Base-by-base conservation (phyloP, 2,113 vertebrate species). In the Salvelinus namaycush region DNA sequence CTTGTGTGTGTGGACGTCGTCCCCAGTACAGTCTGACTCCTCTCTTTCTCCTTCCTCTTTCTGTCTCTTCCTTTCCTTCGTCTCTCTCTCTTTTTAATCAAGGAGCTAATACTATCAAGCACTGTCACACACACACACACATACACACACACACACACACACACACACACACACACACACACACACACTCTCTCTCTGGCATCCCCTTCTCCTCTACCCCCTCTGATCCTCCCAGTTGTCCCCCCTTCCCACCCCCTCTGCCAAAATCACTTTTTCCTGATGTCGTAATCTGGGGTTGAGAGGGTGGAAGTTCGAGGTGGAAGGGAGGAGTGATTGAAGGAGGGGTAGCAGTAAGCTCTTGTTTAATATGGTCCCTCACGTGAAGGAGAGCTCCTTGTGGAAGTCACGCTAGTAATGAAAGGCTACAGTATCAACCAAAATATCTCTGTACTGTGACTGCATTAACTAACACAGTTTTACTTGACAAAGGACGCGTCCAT, bases 221-320 rank as follows among this genome's bases (percentile, higher is more conserved):
- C 74, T 75, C 78, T 65, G 75, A 86, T 89, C 86, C 89, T 89
- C 84, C 76, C 87, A 87, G 81, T 87, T 81, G 79, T 18, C 16
- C 64, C 83, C 80, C 76, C 80, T 64, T 84, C 76, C 77, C 72
- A 84, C 79, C 76, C 80, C 75, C 64, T 49, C 7, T 34, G 59
- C 51, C 75, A 72, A 79, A 84, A 79, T 79, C 44, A 6, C 68
- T 14, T 39, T 68, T 27, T 76, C 77, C 79, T 73, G 65, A 80
- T 78, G 83, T 79, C 77, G 78, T 79, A 78, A 87, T 84, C 78
- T 78, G 70, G 75, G 80, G 44, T 44, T 24, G 69, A 54, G 44
- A 27, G 3, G 26, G 66, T 24, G 51, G 77, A 77, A 68, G 48
- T 13, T 31, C 4, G 51, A 34, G 44, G 62, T 54, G 14, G 26